Evolutionary conservation across 2,888 invertebrate species (phyloP).

Genomic region (Camponotus fellah): DNA sequence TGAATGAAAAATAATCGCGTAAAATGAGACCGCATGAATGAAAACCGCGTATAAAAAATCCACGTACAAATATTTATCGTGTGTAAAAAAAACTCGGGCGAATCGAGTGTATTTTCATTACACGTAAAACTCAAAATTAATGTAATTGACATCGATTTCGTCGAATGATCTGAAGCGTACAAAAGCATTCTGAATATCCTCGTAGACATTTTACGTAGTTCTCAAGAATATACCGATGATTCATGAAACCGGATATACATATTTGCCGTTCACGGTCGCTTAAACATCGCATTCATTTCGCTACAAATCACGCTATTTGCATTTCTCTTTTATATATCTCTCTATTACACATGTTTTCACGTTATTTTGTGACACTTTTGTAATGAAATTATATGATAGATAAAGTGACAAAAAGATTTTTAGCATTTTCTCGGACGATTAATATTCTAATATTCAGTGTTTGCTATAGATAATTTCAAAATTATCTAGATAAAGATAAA

Average conservation of each 20-base stretch:
- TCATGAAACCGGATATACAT: slow-evolving; percentile 76
- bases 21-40: no score
- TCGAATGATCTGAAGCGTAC: background rate
- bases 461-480: no score
- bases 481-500: no score
- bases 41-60: no score
- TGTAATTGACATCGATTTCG: background rate
- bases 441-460: no score
- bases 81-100: no score
- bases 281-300: slow-evolving; percentile 61
- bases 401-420: background rate
- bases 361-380: background rate
- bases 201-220: slow-evolving; percentile 53
- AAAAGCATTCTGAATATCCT: slow-evolving; percentile 18
- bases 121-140: background rate
- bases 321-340: slow-evolving; percentile 47
- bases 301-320: slow-evolving; percentile 38
- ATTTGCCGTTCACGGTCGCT: slow-evolving; percentile 64
- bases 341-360: background rate
- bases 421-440: background rate
- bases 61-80: no score
- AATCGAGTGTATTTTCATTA: background rate
- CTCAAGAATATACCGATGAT: slow-evolving; percentile 76
- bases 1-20: no score
- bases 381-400: background rate